Base-by-base conservation (phyloP, 2,113 vertebrate species). In the Trinectes maculatus region DNA sequence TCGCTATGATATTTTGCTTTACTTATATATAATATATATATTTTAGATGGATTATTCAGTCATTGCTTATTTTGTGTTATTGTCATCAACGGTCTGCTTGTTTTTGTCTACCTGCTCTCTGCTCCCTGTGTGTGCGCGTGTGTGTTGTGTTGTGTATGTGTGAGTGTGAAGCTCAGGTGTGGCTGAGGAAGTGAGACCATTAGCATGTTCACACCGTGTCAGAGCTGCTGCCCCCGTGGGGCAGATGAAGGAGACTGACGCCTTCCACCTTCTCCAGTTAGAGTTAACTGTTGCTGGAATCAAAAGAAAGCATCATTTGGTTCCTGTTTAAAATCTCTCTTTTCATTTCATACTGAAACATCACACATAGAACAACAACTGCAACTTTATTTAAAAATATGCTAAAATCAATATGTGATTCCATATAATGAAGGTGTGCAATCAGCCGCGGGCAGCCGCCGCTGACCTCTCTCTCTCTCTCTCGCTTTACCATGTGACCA, bases 151-250 rank as follows among this genome's bases (percentile, higher is more conserved):
- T 40, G 13, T 56, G 56, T 43, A 4, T 8, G 49, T 71, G 62
- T 51, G 43, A 13, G 64, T 73, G 70, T 74, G 77, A 70, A 74
- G 48, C 74, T 24, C 84, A 86, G 89, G 85, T 86, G 83, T 63
- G 60, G 37, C 65, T 65, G 43, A 0, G 44, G 37, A 85, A 62
- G 82, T 85, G 78, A 78, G 85, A 87, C 80, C 87, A 74, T 90
- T 88, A 87, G 70, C 82, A 52, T 83, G 85, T 74, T 89, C 67
- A 73, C 84, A 87, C 80, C 62, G 36, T 58, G 48, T 74, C 75
- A 59, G 60, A 56, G 65, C 46, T 5, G 33, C 37, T 67, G 43
- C 21, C 52, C 74, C 69, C 63, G 21, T 8, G 68, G 74, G 73
- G 37, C 7, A 29, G 18, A 37, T 21, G 15, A 44, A 18, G n/a